phyloP scores from a whole-genome alignment of 2,888 invertebrate genomes.

The Gastracanthus pulcherrimus region DNA sequence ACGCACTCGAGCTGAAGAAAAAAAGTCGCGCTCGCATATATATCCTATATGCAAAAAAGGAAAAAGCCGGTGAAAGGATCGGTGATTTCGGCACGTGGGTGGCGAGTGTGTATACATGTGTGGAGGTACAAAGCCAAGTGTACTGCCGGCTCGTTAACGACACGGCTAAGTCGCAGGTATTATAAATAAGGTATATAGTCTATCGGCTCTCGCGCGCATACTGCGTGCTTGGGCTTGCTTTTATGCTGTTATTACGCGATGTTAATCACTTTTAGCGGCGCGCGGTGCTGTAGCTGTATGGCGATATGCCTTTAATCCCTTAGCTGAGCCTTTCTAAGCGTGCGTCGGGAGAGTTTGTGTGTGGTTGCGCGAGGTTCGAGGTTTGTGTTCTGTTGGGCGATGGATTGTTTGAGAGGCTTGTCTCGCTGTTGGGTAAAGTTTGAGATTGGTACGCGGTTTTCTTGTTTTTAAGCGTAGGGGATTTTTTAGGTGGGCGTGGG shows the following conservation, averaged over 20 bases:
- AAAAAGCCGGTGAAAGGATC: not conserved
- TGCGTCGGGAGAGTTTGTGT: not conserved
- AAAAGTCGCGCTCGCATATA: too few species aligned
- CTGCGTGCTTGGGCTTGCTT: not conserved
- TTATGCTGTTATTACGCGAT: constrained; percentile 44
- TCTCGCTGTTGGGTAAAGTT: not conserved
- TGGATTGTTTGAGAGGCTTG: constrained; percentile 23
- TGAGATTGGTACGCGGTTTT: not conserved
- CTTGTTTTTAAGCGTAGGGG: not conserved
- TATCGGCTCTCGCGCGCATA: not conserved
- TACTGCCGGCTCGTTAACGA: constrained; percentile 29
- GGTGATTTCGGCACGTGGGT: constrained; percentile 27
- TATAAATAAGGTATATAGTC: constrained; percentile 15
- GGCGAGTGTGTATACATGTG: not conserved
- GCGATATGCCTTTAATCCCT: constrained; percentile 37
- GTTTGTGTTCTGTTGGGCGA: not conserved
- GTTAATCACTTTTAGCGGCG: constrained; percentile 39
- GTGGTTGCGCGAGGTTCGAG: too few species aligned
- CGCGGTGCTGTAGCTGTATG: not conserved
- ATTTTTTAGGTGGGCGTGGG: not conserved
- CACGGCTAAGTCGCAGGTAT: constrained; percentile 21
- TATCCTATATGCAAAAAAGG: not conserved
- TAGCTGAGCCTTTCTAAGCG: constrained; percentile 20
- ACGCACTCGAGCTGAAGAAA: not conserved
- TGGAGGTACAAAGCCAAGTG: constrained; percentile 9